Conservation (phyloP, 2,113 vertebrate species). For the Oxyura jamaicensis region DNA sequence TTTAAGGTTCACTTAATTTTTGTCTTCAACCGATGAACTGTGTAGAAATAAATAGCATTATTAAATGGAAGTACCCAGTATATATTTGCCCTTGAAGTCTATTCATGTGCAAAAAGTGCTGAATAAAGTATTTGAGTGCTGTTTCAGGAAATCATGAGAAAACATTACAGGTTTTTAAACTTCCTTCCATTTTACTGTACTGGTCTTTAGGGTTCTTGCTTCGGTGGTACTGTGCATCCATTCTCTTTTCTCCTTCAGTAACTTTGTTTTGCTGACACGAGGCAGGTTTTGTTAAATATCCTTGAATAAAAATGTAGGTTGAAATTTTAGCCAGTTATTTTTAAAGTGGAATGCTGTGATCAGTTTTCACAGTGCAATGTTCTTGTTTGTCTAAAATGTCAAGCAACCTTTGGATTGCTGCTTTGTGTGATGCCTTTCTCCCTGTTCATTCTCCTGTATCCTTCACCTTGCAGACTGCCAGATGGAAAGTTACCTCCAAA, state of each 20-base stretch:
- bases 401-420: background rate
- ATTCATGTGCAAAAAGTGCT: background rate
- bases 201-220: background rate
- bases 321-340: background rate
- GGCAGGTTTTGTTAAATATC: background rate
- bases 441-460: background rate
- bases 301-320: background rate
- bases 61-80: background rate
- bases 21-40: background rate
- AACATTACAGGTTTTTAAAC: background rate
- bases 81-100: background rate
- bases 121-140: background rate
- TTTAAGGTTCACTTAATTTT: background rate
- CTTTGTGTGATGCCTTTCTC: background rate
- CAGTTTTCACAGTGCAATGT: background rate
- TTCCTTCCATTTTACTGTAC: no score
- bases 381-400: background rate
- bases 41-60: background rate
- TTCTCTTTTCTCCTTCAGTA: background rate
- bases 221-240: background rate
- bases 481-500: conserved; percentile 99
- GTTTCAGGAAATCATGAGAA: background rate
- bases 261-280: background rate
- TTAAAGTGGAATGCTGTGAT: background rate
- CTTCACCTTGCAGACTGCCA: conserved; percentile 86